Conservation (phyloP, 2,888 invertebrate genomes). For the Harpagoxenus sublaevis region DNA sequence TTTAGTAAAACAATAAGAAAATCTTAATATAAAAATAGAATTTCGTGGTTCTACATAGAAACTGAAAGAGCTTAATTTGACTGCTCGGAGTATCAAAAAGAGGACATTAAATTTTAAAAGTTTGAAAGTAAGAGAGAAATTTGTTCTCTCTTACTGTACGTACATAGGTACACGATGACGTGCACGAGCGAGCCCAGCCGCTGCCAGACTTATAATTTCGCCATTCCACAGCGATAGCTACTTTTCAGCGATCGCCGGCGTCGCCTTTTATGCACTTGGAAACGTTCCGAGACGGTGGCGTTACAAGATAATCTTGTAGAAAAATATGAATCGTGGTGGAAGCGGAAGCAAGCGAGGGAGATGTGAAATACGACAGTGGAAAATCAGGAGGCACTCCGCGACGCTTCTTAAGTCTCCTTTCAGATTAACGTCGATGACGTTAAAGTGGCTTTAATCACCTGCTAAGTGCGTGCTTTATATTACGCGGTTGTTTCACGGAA, state of each 20-base stretch:
- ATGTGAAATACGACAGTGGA: conserved; percentile 17
- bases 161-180: conserved; percentile 12
- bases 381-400: conserved; percentile 19
- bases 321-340: conserved; percentile 28
- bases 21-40: background rate
- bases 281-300: conserved; percentile 32
- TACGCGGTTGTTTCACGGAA: conserved; percentile 21
- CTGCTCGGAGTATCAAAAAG: background rate
- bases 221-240: conserved; percentile 44
- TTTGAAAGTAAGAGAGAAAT: conserved; percentile 21
- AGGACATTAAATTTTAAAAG: background rate
- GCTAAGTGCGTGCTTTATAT: conserved; percentile 38
- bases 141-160: background rate
- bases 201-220: conserved; percentile 52
- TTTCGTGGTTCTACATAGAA: background rate
- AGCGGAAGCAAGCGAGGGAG: conserved; percentile 4
- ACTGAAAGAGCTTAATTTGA: background rate
- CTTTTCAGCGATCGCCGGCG: conserved; percentile 43
- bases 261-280: conserved; percentile 45
- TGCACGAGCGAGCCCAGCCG: conserved; percentile 6
- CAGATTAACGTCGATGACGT: conserved; percentile 46
- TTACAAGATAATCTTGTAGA: conserved; percentile 46
- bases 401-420: conserved; percentile 35
- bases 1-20: background rate
- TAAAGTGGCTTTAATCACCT: conserved; percentile 43